Conservation (phyloP, 2,888 invertebrate species). For the Hanleya hanleyi region DNA sequence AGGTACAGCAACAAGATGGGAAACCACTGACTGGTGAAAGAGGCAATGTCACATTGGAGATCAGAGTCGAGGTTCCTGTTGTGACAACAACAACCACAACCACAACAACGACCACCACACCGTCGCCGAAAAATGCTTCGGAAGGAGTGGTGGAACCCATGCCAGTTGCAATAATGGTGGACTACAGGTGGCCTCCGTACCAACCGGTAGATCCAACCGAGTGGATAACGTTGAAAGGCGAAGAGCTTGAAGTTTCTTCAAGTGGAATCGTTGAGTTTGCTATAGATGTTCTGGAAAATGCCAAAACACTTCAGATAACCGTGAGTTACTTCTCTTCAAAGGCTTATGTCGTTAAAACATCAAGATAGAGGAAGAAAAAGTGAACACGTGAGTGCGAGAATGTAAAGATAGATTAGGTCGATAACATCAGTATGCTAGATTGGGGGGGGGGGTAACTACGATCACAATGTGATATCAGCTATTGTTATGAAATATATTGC, state of each 20-base stretch:
- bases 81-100: background rate
- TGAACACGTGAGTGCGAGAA: too few relatives aligned
- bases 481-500: too few relatives aligned
- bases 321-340: too few relatives aligned
- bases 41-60: background rate
- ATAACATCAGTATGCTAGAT: too few relatives aligned
- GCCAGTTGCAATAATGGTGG: background rate
- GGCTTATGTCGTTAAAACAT: too few relatives aligned
- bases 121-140: background rate
- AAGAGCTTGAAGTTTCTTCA: background rate
- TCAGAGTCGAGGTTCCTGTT: background rate
- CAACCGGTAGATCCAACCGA: background rate
- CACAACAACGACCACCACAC: background rate
- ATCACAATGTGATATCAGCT: too few relatives aligned
- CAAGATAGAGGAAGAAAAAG: too few relatives aligned
- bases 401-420: too few relatives aligned
- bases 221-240: background rate
- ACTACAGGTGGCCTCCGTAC: background rate
- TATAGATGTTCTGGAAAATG: background rate
- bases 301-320: background rate
- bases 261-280: background rate
- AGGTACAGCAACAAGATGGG: background rate
- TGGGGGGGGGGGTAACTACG: too few relatives aligned
- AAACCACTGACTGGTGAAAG: background rate
- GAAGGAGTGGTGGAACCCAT: background rate